Conservation (phyloP, 2,888 invertebrate genomes). For the Strigamia maritima region DNA sequence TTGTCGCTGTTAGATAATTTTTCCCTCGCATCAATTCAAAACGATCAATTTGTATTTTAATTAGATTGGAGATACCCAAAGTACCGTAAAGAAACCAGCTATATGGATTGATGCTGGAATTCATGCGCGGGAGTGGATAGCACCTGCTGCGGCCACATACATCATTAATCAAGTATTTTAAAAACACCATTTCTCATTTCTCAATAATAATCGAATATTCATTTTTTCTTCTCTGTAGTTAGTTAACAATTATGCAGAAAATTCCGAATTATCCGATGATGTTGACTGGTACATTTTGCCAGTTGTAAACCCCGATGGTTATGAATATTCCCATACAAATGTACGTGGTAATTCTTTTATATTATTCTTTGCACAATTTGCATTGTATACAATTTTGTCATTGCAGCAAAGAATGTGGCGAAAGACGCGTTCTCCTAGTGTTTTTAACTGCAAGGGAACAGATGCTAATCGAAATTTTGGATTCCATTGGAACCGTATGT, state of each 20-base stretch:
- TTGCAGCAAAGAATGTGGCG: slow-evolving; percentile 69
- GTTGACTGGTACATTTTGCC: slow-evolving; percentile 71
- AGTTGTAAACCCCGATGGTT: slow-evolving; percentile 75
- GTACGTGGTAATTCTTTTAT: slow-evolving; percentile 41
- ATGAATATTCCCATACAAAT: slow-evolving; percentile 73
- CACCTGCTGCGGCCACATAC: slow-evolving; percentile 69
- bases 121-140: slow-evolving; percentile 80
- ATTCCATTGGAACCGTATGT: slow-evolving; percentile 63
- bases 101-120: slow-evolving; percentile 81
- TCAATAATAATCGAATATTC: background rate
- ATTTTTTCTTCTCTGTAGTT: slow-evolving; percentile 33
- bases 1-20: background rate
- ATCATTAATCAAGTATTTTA: slow-evolving; percentile 57
- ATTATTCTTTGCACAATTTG: background rate
- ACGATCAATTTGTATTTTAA: background rate
- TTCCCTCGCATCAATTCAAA: background rate
- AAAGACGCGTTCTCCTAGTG: slow-evolving; percentile 63
- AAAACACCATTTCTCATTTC: background rate
- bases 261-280: slow-evolving; percentile 55
- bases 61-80: background rate
- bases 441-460: slow-evolving; percentile 64
- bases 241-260: slow-evolving; percentile 18
- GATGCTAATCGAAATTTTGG: slow-evolving; percentile 75
- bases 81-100: slow-evolving; percentile 59
- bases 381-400: background rate